Conservation (phyloP, 2,113 vertebrate genomes). For the Oreocharis arfaki region DNA sequence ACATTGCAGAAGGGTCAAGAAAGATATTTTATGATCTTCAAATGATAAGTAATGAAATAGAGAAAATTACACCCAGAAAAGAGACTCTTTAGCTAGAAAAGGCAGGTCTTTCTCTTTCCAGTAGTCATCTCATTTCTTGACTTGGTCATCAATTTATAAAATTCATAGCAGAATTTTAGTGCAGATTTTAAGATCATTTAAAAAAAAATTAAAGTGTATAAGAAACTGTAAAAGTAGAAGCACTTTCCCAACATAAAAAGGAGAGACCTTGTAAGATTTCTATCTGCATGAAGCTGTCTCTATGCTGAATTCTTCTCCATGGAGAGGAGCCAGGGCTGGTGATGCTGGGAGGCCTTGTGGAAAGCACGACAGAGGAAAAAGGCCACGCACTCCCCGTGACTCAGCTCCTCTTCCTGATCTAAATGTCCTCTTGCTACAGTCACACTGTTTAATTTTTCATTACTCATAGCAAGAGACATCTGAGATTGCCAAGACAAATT, state of each 20-base stretch:
- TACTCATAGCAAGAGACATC: conserved; percentile 2
- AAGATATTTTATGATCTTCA: conserved; percentile 17
- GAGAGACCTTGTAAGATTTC: not conserved
- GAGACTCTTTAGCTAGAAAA: not conserved
- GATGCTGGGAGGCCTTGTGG: not conserved
- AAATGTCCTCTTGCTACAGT: not conserved
- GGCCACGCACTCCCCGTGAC: not conserved
- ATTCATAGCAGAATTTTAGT: not conserved
- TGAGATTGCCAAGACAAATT: not conserved
- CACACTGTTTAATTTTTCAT: conserved; percentile 19
- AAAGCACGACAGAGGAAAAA: conserved; percentile 23
- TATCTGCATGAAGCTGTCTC: not conserved
- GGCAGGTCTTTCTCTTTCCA: not conserved
- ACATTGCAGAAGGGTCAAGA: not conserved
- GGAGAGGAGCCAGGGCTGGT: not conserved
- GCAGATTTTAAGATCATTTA: not conserved
- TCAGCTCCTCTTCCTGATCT: conserved; percentile 22
- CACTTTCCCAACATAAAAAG: not conserved
- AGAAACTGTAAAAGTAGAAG: not conserved
- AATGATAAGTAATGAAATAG: conserved; percentile 35
- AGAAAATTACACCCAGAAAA: conserved; percentile 41
- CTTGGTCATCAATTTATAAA: conserved; percentile 21
- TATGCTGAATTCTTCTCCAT: not conserved
- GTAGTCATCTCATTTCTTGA: conserved; percentile 6
- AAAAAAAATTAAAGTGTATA: not conserved